Percentiles rank a stretch among this genome's conserved stretches.
Evolutionary conservation across 37 sponge, comb jelly and placozoan genomes (phyloP).

Genomic region (Eunapius fragilis): DNA sequence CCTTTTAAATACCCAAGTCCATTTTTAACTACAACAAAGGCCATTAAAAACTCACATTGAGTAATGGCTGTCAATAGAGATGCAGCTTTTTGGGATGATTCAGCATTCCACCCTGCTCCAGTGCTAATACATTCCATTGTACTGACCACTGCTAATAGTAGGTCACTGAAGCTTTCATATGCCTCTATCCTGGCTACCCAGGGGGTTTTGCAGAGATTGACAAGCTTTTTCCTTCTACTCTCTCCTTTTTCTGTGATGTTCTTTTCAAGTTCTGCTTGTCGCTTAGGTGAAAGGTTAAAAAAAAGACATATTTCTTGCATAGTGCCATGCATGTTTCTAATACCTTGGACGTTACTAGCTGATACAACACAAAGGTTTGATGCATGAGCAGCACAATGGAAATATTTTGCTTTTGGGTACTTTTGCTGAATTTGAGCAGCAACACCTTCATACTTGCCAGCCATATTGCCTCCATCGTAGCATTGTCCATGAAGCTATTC

Average conservation of each 20-base stretch:
- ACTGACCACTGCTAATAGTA: constrained; percentile 34
- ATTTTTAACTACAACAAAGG: constrained; percentile 24
- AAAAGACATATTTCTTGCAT: constrained; percentile 39
- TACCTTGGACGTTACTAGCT: background rate
- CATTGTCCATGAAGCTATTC: constrained; percentile 13
- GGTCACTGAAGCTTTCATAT: constrained; percentile 24
- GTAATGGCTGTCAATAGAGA: constrained; percentile 19
- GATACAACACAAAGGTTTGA: constrained; percentile 27
- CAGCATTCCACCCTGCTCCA: constrained; percentile 16
- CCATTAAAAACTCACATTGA: constrained; percentile 14
- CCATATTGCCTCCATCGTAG: constrained; percentile 51
- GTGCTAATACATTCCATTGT: constrained; percentile 24
- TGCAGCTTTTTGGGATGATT: constrained; percentile 11
- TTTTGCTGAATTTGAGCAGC: constrained; percentile 24
- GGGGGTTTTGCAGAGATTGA: constrained; percentile 1
- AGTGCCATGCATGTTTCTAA: constrained; percentile 22
- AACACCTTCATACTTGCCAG: constrained; percentile 20
- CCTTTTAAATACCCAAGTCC: constrained; percentile 26
- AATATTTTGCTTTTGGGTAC: constrained; percentile 17
- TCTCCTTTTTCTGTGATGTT: background rate
- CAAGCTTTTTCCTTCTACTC: background rate
- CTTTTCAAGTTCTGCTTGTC: constrained; percentile 12
- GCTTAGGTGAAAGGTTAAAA: constrained; percentile 58
- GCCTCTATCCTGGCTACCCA: constrained; percentile 16
- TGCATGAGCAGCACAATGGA: constrained; percentile 29